These are phyloP conservation scores for Stomorhina lunata DNA, from an alignment of 2,888 invertebrate species.

Conservation along the genomic window DNA sequence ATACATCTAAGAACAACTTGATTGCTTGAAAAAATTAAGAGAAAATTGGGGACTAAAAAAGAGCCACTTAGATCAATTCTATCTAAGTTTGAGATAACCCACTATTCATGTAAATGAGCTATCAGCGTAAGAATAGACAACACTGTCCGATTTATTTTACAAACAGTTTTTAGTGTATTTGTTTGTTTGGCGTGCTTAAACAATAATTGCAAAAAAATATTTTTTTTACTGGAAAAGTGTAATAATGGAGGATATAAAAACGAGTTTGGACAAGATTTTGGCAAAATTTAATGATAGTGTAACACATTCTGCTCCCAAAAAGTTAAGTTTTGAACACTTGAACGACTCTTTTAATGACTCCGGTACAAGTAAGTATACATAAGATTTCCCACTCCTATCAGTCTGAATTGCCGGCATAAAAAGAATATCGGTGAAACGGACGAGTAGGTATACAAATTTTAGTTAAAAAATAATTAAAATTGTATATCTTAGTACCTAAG, in stretches of 20 bases:
- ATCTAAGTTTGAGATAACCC: too few relatives aligned
- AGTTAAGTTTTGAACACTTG: conserved; percentile 75
- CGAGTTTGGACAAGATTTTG: conserved; percentile 77
- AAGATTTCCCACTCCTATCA: neutral
- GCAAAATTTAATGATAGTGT: conserved; percentile 76
- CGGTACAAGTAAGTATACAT: conserved; percentile 67
- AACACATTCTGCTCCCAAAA: conserved; percentile 77
- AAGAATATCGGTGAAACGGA: too few relatives aligned
- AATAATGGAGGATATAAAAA: conserved; percentile 78
- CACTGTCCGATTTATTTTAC: too few relatives aligned
- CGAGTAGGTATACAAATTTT: too few relatives aligned
- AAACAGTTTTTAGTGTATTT: conserved; percentile 26
- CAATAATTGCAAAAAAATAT: neutral
- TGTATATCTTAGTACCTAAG: conserved; percentile 71
- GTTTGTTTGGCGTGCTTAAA: conserved; percentile 24
- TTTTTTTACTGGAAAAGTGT: neutral
- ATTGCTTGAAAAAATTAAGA: too few relatives aligned
- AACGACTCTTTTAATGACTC: conserved; percentile 73
- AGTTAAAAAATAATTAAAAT: neutral
- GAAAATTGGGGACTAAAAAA: too few relatives aligned
- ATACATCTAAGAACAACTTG: too few relatives aligned
- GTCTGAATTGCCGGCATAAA: neutral
- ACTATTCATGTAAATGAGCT: too few relatives aligned
- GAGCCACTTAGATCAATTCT: too few relatives aligned
- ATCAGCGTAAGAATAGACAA: too few relatives aligned